Evolutionary conservation across 1,140 invertebrate genomes (phyloP).

Genomic region (Centruroides sculpturatus): DNA sequence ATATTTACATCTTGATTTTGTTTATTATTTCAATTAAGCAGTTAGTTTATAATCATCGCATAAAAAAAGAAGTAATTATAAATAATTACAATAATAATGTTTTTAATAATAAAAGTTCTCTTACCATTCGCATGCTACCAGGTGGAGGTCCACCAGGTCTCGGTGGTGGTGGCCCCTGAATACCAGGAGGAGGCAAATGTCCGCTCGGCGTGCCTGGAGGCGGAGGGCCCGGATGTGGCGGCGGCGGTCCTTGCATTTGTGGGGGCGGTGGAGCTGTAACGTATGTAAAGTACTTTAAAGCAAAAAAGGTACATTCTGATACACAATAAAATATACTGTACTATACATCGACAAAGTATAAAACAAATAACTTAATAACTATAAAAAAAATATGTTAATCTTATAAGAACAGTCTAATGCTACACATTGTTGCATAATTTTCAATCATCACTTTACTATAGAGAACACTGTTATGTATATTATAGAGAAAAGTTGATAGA

Average conservation of each 20-base stretch:
- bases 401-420: too few relatives aligned
- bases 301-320: neutral
- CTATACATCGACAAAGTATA: too few relatives aligned
- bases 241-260: conserved; percentile 11
- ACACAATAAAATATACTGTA: too few relatives aligned
- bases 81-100: neutral
- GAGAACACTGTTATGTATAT: too few relatives aligned
- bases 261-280: neutral
- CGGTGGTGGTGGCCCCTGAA: conserved; percentile 38
- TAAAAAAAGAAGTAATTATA: too few relatives aligned
- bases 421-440: too few relatives aligned
- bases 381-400: neutral
- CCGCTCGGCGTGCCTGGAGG: conserved; percentile 38
- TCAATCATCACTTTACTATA: too few relatives aligned
- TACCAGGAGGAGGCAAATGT: conserved; percentile 33
- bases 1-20: too few relatives aligned
- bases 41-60: too few relatives aligned
- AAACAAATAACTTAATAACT: neutral
- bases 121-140: conserved; percentile 23
- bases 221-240: conserved; percentile 31
- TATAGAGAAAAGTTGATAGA: too few relatives aligned
- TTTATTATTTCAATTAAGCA: too few relatives aligned
- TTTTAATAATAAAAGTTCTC: neutral
- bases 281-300: neutral
- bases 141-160: conserved; percentile 41